Conservation (phyloP, 2,113 vertebrate species). For the Neodon shergylaensis region DNA sequence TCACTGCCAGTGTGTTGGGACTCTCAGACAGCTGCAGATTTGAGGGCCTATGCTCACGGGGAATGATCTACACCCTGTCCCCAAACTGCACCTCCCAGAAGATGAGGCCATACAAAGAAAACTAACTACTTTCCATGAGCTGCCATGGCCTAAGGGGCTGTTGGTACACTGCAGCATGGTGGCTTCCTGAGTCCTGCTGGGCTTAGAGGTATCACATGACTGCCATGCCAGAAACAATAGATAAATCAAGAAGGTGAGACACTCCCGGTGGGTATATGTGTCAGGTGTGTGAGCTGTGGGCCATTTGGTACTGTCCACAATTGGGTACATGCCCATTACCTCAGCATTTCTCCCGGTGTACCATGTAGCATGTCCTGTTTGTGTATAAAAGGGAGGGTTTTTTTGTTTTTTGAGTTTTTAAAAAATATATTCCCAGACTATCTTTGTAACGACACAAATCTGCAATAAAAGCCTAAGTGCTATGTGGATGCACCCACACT, state of each 20-base stretch:
- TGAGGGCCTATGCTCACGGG: slow-evolving; percentile 79
- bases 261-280: slow-evolving; percentile 23
- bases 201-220: slow-evolving; percentile 41
- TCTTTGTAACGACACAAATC: slow-evolving; percentile 82
- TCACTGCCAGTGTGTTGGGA: slow-evolving; percentile 62
- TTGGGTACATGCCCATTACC: slow-evolving; percentile 80
- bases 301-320: slow-evolving; percentile 46
- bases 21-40: slow-evolving; percentile 59
- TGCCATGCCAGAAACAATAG: slow-evolving; percentile 64
- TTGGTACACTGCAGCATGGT: background rate
- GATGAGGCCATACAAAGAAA: background rate
- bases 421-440: slow-evolving; percentile 84
- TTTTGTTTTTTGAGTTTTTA: slow-evolving; percentile 37
- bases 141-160: slow-evolving; percentile 24
- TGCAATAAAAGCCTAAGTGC: slow-evolving; percentile 85
- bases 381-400: slow-evolving; percentile 82
- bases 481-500: slow-evolving; percentile 68
- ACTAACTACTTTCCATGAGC: slow-evolving; percentile 62
- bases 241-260: slow-evolving; percentile 49
- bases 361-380: slow-evolving; percentile 84
- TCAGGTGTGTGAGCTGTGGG: slow-evolving; percentile 50
- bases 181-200: slow-evolving; percentile 55
- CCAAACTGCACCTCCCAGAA: slow-evolving; percentile 4
- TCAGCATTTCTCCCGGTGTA: slow-evolving; percentile 83
- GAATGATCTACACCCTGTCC: background rate